Percentiles rank a stretch among this genome's conserved stretches.
These are phyloP conservation scores for Drosophila mimetica DNA, from an alignment of 2,888 invertebrate genomes.

Conservation along the genomic window DNA sequence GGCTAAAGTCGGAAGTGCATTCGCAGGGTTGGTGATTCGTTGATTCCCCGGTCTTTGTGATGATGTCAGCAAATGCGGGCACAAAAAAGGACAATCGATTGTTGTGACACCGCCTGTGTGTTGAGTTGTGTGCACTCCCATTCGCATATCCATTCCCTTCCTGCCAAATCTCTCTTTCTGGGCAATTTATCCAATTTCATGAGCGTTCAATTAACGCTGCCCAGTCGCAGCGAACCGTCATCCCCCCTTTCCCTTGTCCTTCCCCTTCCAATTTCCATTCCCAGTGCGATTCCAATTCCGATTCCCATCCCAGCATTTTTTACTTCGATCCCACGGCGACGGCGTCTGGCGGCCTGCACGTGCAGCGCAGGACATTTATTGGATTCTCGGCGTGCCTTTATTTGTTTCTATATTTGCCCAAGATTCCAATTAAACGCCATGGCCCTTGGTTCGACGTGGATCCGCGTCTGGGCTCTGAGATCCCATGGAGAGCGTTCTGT, in stretches of 20 bases:
- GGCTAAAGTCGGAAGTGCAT: conserved; percentile 67
- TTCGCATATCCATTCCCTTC: conserved; percentile 14
- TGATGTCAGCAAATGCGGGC: conserved; percentile 71
- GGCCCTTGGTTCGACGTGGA: conserved; percentile 46
- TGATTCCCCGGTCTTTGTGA: conserved; percentile 39
- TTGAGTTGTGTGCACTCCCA: conserved; percentile 4
- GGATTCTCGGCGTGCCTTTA: conserved; percentile 80
- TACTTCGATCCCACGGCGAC: conserved; percentile 52
- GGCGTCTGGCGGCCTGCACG: conserved; percentile 72
- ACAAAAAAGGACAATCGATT: conserved; percentile 77
- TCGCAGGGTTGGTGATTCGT: conserved; percentile 38
- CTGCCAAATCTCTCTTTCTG: conserved; percentile 11
- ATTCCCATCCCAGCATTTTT: conserved; percentile 11
- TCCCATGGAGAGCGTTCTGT: conserved; percentile 28
- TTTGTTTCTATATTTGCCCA: conserved; percentile 77
- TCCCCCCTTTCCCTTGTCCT: conserved; percentile 6
- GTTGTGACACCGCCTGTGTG: conserved; percentile 67
- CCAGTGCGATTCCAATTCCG: conserved; percentile 8
- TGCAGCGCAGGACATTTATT: conserved; percentile 84
- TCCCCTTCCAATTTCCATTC: conserved; percentile 8
- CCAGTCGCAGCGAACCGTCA: conserved; percentile 32
- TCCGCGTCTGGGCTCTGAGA: conserved; percentile 9
- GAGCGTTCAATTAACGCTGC: conserved; percentile 67
- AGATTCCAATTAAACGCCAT: conserved; percentile 79
- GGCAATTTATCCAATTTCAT: conserved; percentile 62